Base-by-base conservation (phyloP, 2,888 invertebrate genomes). In the Trypoxylon attenuatum region DNA sequence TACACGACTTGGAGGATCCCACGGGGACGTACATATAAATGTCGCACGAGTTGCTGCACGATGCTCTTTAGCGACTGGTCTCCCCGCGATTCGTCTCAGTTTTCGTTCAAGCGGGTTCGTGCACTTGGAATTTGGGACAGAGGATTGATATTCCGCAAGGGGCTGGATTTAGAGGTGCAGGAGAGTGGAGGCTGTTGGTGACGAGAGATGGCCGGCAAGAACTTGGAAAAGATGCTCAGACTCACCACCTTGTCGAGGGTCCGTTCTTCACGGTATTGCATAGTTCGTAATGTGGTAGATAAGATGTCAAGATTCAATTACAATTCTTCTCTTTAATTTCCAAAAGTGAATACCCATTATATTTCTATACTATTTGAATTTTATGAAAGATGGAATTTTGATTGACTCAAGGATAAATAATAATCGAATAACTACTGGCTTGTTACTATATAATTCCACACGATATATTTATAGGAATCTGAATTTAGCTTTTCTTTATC, bases 211-310 rank as follows among this genome's bases (percentile, higher is more conserved):
- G 75, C 81, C 2, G 57, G 78, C 47, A 71, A 71, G 45, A 85
- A 82, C 73, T 57, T 82, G 66, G 83, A 84, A 61, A 85, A 82
- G 63, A 85, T 85, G 82, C 78, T 85, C 49, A 79, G 84, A 51
- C 79, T 85, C 63, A 76, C 82, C 42, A 73, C 73, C 21, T 59
- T 83, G 33, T 80, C 82, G 43, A 80, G 80, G 85, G 85, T 85
- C 73, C 59, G 85, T 84, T 57, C 55, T 33, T 71, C 49, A 71
- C 68, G 72, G 68, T 74, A 73, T 68, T 23, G 41, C 47, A 27
- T 56, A 33, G n/a, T 3, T 47, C 16, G n/a, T 21, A 22, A 13
- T 21, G 19, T 10, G 21, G 22, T n/a, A 43, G 33, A 13, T 13
- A n/a, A n/a, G n/a, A n/a, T n/a, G n/a, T 38, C 13, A n/a, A 4